phyloP scores from a whole-genome alignment of 1,140 invertebrate species.

The Drosophila punjabiensis region DNA sequence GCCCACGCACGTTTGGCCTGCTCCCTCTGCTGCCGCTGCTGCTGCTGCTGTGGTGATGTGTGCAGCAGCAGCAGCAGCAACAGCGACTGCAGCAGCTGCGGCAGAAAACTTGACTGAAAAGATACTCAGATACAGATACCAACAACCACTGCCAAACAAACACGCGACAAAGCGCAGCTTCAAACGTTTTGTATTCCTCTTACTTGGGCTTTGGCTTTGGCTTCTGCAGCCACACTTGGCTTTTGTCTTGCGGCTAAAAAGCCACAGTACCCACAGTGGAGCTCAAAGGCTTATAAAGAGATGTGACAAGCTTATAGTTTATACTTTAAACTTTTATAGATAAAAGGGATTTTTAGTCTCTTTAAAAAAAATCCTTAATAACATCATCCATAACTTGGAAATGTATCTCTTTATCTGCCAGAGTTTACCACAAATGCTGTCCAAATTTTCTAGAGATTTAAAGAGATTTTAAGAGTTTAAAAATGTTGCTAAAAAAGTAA shows the following conservation, averaged over 20 bases:
- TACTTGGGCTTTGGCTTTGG: constrained; percentile 20
- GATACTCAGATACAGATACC: constrained; percentile 19
- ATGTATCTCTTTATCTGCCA: neutral
- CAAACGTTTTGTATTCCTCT: constrained; percentile 33
- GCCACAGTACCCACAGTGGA: neutral
- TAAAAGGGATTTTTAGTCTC: neutral
- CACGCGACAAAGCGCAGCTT: constrained; percentile 49
- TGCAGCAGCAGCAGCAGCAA: constrained; percentile 17
- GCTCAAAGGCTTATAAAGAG: too few species aligned
- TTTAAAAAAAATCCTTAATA: too few species aligned
- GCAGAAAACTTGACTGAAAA: constrained; percentile 29
- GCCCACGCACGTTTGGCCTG: constrained; percentile 61
- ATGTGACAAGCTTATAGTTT: neutral
- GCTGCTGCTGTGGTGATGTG: constrained; percentile 40
- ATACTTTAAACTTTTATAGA: neutral
- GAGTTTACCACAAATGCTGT: neutral
- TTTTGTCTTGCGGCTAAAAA: constrained; percentile 17
- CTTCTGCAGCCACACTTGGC: constrained; percentile 14
- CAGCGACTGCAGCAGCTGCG: neutral
- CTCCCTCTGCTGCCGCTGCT: constrained; percentile 8
- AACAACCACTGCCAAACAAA: constrained; percentile 15
- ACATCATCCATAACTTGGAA: neutral
- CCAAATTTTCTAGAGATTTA: fast-evolving
- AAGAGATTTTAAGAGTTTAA: fast-evolving
- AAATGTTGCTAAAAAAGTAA: neutral